Percentiles rank a stretch among this genome's conserved stretches.
Evolutionary conservation across 2,113 vertebrate species (phyloP).

Genomic region (Bungarus multicinctus): DNA sequence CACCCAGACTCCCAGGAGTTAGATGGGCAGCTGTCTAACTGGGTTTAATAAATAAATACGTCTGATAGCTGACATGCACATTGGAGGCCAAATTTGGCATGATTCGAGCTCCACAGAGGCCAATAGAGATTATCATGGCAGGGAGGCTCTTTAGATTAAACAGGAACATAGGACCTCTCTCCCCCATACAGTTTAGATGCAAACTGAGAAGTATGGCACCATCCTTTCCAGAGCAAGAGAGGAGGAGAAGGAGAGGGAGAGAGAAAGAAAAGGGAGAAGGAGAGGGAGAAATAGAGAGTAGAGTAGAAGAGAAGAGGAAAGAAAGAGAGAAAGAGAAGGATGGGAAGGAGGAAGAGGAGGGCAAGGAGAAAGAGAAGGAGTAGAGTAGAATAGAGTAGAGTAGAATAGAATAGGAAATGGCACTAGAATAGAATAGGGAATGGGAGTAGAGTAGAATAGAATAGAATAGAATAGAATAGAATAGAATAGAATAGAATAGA

Average conservation of each 20-base stretch:
- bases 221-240: not conserved
- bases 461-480: no score
- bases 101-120: not conserved
- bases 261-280: no score
- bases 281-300: no score
- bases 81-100: not conserved
- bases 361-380: no score
- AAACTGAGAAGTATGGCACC: constrained; percentile 32
- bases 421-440: no score
- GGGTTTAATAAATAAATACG: not conserved
- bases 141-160: constrained; percentile 23
- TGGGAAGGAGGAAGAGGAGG: no score
- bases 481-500: no score
- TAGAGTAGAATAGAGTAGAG: no score
- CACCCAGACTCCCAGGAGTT: not conserved
- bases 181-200: constrained; percentile 32
- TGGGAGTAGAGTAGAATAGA: no score
- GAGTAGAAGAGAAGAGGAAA: no score
- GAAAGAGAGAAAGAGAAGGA: no score
- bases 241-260: not conserved
- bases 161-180: constrained; percentile 15
- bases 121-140: not conserved
- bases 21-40: not conserved
- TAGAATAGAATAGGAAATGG: no score
- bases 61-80: not conserved